These are phyloP conservation scores for Oscheius sp. DNA, from an alignment of 2,888 invertebrate genomes.

Conservation along the genomic window DNA sequence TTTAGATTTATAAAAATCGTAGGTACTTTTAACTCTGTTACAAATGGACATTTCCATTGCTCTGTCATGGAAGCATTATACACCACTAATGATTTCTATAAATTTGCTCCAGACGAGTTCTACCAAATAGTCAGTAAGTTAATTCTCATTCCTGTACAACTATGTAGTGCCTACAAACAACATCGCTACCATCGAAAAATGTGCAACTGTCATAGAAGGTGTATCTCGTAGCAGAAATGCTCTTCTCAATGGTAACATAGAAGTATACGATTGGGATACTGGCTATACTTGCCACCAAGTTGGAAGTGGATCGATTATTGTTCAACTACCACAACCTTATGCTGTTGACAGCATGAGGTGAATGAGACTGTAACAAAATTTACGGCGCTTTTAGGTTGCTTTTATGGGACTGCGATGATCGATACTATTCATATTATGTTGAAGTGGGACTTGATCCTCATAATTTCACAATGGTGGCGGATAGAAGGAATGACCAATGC, in stretches of 20 bases:
- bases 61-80: slow-evolving; percentile 90
- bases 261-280: slow-evolving; percentile 48
- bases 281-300: slow-evolving; percentile 71
- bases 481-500: slow-evolving; percentile 81
- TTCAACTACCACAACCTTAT: slow-evolving; percentile 95
- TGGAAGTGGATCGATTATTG: slow-evolving; percentile 90
- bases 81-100: slow-evolving; percentile 76
- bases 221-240: slow-evolving; percentile 91
- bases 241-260: slow-evolving; percentile 84
- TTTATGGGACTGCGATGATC: slow-evolving; percentile 88
- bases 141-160: slow-evolving; percentile 69
- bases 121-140: not conserved
- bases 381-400: slow-evolving; percentile 76
- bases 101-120: not conserved
- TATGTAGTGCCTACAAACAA: slow-evolving; percentile 83
- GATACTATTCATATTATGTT: slow-evolving; percentile 74
- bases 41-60: slow-evolving; percentile 89
- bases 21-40: slow-evolving; percentile 91
- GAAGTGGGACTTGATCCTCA: slow-evolving; percentile 73
- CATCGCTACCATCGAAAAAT: slow-evolving; percentile 87
- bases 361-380: not conserved
- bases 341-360: slow-evolving; percentile 85
- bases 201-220: slow-evolving; percentile 94
- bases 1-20: slow-evolving; percentile 76
- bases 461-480: slow-evolving; percentile 79